Percentiles rank a stretch among this genome's conserved stretches.
These are phyloP conservation scores for Raja brachyura DNA, from an alignment of 2,113 vertebrate genomes.

Conservation along the genomic window DNA sequence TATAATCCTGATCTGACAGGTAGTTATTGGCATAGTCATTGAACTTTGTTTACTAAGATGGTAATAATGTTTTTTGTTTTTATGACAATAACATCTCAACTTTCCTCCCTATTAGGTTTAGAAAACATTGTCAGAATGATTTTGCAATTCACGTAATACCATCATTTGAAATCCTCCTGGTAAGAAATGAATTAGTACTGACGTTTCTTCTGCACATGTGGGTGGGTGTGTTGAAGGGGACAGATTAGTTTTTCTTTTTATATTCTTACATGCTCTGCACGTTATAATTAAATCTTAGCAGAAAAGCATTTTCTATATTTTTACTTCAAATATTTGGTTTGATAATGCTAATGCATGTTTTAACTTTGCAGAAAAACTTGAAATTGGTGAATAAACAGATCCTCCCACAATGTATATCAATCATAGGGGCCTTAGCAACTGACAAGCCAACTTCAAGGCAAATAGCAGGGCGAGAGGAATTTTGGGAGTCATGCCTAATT, in stretches of 20 bases:
- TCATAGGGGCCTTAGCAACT: slow-evolving; percentile 57
- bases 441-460: slow-evolving; percentile 51
- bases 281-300: background rate
- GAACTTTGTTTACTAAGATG: background rate
- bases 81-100: background rate
- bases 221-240: background rate
- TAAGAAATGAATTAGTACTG: background rate
- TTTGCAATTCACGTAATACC: background rate
- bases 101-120: slow-evolving; percentile 4
- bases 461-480: slow-evolving; percentile 55
- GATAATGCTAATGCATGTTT: background rate
- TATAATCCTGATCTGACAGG: background rate
- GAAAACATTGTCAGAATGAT: background rate
- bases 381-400: slow-evolving; percentile 43
- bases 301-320: background rate
- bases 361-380: slow-evolving; percentile 50
- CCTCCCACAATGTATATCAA: slow-evolving; percentile 52
- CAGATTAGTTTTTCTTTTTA: too few relatives aligned
- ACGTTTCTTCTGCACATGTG: background rate
- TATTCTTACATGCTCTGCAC: background rate
- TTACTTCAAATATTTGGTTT: background rate
- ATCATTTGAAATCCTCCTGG: slow-evolving; percentile 27
- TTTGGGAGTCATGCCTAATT: slow-evolving; percentile 60
- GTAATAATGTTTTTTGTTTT: background rate
- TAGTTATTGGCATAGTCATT: background rate